phyloP scores from a whole-genome alignment of 2,113 vertebrate genomes.

The Calypte anna region DNA sequence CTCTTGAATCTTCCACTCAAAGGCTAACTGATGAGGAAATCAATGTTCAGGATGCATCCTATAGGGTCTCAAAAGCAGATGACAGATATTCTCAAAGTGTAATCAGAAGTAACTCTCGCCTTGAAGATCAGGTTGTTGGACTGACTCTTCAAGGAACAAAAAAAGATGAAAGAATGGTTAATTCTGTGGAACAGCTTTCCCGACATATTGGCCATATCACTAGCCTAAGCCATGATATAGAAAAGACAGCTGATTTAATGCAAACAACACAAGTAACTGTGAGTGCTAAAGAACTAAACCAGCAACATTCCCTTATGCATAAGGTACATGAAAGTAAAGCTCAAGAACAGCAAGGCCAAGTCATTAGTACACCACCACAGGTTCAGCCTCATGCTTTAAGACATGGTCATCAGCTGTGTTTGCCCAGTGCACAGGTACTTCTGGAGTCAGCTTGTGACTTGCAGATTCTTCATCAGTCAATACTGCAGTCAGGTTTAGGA shows the following conservation, averaged over 20 bases:
- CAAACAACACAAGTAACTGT: slow-evolving; percentile 81
- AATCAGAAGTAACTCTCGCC: slow-evolving; percentile 90
- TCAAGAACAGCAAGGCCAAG: slow-evolving; percentile 84
- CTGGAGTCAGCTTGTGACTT: slow-evolving; percentile 86
- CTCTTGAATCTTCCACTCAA: slow-evolving; percentile 83
- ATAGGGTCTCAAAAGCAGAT: slow-evolving; percentile 90
- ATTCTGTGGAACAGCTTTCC: slow-evolving; percentile 80
- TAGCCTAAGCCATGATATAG: slow-evolving; percentile 78
- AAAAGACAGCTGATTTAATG: slow-evolving; percentile 83
- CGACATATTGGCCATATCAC: slow-evolving; percentile 81
- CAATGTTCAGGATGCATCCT: slow-evolving; percentile 82
- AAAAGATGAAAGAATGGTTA: slow-evolving; percentile 85
- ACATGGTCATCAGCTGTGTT: slow-evolving; percentile 85
- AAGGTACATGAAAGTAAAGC: slow-evolving; percentile 84
- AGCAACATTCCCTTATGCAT: slow-evolving; percentile 82
- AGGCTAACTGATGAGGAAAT: slow-evolving; percentile 80
- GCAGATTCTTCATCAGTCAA: slow-evolving; percentile 92
- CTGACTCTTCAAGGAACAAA: slow-evolving; percentile 80
- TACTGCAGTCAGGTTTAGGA: slow-evolving; percentile 82
- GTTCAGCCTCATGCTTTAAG: slow-evolving; percentile 79
- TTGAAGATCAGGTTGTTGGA: slow-evolving; percentile 89
- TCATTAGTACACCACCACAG: slow-evolving; percentile 71
- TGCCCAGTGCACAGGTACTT: slow-evolving; percentile 88
- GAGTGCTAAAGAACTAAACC: slow-evolving; percentile 85
- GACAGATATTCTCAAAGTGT: slow-evolving; percentile 93